Evolutionary conservation across 2,888 invertebrate genomes (phyloP).

Genomic region (Drosophila mayaguana): DNA sequence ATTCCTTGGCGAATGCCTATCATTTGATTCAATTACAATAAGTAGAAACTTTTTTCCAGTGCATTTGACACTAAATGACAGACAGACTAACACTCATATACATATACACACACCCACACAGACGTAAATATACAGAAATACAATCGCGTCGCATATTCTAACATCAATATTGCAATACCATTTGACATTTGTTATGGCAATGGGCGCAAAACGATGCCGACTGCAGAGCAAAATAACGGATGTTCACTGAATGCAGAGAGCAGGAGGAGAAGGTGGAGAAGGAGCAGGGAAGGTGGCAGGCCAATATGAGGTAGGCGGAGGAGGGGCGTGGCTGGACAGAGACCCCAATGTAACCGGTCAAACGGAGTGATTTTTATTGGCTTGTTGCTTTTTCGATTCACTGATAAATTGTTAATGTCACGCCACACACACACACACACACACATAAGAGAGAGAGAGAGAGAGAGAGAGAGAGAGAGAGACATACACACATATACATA

Average conservation of each 20-base stretch:
- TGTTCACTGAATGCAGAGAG: background rate
- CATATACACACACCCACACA: background rate
- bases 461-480: slow-evolving; percentile 35
- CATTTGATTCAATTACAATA: background rate
- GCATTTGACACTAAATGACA: slow-evolving; percentile 21
- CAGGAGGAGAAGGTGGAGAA: background rate
- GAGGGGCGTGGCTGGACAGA: slow-evolving; percentile 7
- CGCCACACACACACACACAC: slow-evolving; percentile 43
- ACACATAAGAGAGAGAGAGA: too few species aligned
- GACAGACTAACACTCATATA: slow-evolving; percentile 5
- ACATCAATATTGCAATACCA: slow-evolving; percentile 74
- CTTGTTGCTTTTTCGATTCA: slow-evolving; percentile 78
- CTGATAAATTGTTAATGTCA: slow-evolving; percentile 79
- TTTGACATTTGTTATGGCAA: slow-evolving; percentile 64
- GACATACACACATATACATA: slow-evolving; percentile 25
- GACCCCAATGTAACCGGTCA: slow-evolving; percentile 71
- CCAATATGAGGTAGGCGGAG: slow-evolving; percentile 6
- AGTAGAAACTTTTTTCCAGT: slow-evolving; percentile 5
- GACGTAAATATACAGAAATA: slow-evolving; percentile 26
- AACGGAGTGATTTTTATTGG: slow-evolving; percentile 80
- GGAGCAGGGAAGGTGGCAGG: background rate
- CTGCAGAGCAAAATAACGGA: slow-evolving; percentile 33
- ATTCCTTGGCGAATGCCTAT: background rate
- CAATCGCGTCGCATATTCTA: slow-evolving; percentile 57
- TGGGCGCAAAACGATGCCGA: slow-evolving; percentile 52